phyloP scores from a whole-genome alignment of 2,888 invertebrate genomes.

The Amphipoea lucens region DNA sequence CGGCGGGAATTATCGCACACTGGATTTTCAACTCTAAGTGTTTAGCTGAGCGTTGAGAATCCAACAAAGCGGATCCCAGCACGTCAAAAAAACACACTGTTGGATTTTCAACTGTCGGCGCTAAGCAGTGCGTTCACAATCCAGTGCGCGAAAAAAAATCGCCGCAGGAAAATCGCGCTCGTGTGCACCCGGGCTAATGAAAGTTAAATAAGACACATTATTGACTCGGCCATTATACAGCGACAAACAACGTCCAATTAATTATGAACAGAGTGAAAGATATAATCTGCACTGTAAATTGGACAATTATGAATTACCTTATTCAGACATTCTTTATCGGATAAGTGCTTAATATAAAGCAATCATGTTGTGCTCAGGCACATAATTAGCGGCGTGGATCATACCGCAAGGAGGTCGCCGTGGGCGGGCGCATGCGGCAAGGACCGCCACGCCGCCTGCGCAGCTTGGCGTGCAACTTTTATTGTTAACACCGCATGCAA shows the following conservation, averaged over 20 bases:
- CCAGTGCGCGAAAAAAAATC: neutral
- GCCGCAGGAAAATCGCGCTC: neutral
- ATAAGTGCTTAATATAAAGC: constrained; percentile 62
- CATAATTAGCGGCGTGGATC: constrained; percentile 61
- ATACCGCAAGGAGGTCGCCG: constrained; percentile 63
- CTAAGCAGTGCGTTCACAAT: neutral
- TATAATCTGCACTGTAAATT: constrained; percentile 43
- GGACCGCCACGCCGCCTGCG: constrained; percentile 72
- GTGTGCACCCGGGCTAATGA: constrained; percentile 16
- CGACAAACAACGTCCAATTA: constrained; percentile 37
- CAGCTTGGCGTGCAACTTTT: constrained; percentile 63
- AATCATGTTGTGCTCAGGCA: constrained; percentile 57
- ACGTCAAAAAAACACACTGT: too few relatives aligned
- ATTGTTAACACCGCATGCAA: constrained; percentile 80
- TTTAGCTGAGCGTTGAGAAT: neutral
- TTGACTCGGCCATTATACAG: constrained; percentile 21
- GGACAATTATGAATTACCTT: constrained; percentile 53
- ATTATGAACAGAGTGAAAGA: constrained; percentile 38
- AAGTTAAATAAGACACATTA: constrained; percentile 29
- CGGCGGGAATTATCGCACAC: neutral
- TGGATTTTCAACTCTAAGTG: neutral
- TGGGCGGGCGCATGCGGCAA: constrained; percentile 70
- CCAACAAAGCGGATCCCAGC: too few relatives aligned
- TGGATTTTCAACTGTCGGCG: neutral
- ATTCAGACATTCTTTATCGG: constrained; percentile 55